phyloP scores from a whole-genome alignment of 1,140 invertebrate genomes.

The Anoplolepis gracilipes region DNA sequence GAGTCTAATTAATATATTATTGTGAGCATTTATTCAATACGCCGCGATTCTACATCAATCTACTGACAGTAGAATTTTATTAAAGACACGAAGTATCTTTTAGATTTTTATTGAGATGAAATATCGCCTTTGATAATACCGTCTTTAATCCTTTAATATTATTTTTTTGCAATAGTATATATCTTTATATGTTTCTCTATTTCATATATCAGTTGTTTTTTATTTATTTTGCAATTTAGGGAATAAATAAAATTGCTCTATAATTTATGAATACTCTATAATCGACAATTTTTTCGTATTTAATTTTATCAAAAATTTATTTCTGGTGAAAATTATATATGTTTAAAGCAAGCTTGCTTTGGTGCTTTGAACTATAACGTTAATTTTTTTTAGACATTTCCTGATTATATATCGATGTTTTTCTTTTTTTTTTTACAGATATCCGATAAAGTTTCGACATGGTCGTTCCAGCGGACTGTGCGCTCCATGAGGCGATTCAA shows the following conservation, averaged over 20 bases:
- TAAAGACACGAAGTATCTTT: not conserved
- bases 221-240: not conserved
- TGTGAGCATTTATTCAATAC: not conserved
- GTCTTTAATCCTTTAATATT: not conserved
- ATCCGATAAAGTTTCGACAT: slow-evolving; percentile 64
- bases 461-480: slow-evolving; percentile 79
- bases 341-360: not conserved
- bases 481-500: slow-evolving; percentile 81
- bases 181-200: not conserved
- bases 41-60: not conserved
- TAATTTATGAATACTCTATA: too few relatives aligned
- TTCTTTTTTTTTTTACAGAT: slow-evolving; percentile 45
- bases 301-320: not conserved
- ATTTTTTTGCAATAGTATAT: not conserved
- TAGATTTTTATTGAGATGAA: not conserved
- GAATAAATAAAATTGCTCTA: not conserved
- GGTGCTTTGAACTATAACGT: not conserved
- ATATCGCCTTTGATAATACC: not conserved
- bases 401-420: not conserved
- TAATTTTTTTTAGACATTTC: not conserved
- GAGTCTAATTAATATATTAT: not conserved
- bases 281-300: not conserved
- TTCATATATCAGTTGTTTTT: not conserved
- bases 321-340: not conserved
- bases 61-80: not conserved